Conservation (phyloP, 2,113 vertebrate genomes). For the Phoenicopterus ruber region DNA sequence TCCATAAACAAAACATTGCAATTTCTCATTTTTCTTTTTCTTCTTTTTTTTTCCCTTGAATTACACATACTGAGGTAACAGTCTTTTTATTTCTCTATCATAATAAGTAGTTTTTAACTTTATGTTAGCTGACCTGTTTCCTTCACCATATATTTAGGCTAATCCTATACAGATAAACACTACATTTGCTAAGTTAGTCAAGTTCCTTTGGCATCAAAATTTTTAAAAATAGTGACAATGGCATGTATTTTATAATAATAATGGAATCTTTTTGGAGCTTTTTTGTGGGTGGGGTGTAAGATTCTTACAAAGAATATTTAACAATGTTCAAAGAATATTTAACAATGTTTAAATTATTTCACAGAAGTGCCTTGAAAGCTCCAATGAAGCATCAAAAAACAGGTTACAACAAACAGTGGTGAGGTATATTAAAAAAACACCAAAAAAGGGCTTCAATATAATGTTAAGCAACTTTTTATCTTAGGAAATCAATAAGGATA, state of each 20-base stretch:
- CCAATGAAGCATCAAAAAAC: background rate
- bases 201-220: background rate
- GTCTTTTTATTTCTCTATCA: background rate
- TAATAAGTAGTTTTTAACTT: background rate
- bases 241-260: background rate
- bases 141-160: background rate
- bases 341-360: background rate
- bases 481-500: background rate
- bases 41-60: background rate
- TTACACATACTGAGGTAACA: background rate
- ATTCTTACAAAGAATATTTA: background rate
- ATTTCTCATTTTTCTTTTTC: background rate
- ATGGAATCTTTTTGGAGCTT: background rate
- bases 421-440: background rate
- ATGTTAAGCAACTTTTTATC: background rate
- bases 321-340: background rate
- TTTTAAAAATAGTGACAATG: background rate
- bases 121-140: background rate
- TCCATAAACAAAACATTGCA: background rate
- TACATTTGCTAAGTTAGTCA: background rate
- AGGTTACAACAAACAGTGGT: background rate
- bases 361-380: background rate
- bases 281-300: accelerated
- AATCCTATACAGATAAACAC: background rate
- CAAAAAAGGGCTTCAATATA: background rate